Evolutionary conservation across 2,797 vertebrate genomes (phyloP).

Genomic region (Oryzias sinensis): DNA sequence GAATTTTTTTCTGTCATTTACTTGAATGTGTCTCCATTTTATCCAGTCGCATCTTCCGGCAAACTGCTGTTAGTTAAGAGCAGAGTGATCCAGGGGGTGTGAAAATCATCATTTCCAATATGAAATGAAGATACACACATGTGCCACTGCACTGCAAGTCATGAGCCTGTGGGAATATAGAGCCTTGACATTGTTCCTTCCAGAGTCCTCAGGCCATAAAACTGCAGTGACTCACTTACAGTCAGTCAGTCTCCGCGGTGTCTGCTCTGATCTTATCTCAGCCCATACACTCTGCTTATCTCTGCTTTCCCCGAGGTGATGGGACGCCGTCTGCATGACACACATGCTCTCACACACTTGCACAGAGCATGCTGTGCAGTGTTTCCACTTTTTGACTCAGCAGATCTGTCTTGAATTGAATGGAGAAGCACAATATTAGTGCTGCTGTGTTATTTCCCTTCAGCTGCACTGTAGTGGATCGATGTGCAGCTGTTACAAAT

Average conservation of each 20-base stretch:
- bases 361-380: slow-evolving; percentile 27
- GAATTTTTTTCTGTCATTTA: too few relatives aligned
- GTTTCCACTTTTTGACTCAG: slow-evolving; percentile 62
- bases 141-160: too few relatives aligned
- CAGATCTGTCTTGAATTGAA: slow-evolving; percentile 50
- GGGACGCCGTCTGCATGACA: slow-evolving; percentile 64
- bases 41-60: too few relatives aligned
- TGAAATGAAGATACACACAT: too few relatives aligned
- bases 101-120: too few relatives aligned
- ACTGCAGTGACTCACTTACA: slow-evolving; percentile 68
- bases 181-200: slow-evolving; percentile 10
- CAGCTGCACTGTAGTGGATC: slow-evolving; percentile 51
- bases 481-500: slow-evolving; percentile 67
- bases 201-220: slow-evolving; percentile 34
- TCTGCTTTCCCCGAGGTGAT: slow-evolving; percentile 68
- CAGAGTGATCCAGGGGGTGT: too few relatives aligned
- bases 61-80: too few relatives aligned
- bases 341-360: slow-evolving; percentile 32
- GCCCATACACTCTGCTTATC: slow-evolving; percentile 70
- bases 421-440: slow-evolving; percentile 28
- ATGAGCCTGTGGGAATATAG: not conserved
- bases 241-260: slow-evolving; percentile 69
- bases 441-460: slow-evolving; percentile 54
- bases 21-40: too few relatives aligned
- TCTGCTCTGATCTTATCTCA: slow-evolving; percentile 72